Conservation (phyloP, 2,113 vertebrate species). For the Oncorhynchus nerka region DNA sequence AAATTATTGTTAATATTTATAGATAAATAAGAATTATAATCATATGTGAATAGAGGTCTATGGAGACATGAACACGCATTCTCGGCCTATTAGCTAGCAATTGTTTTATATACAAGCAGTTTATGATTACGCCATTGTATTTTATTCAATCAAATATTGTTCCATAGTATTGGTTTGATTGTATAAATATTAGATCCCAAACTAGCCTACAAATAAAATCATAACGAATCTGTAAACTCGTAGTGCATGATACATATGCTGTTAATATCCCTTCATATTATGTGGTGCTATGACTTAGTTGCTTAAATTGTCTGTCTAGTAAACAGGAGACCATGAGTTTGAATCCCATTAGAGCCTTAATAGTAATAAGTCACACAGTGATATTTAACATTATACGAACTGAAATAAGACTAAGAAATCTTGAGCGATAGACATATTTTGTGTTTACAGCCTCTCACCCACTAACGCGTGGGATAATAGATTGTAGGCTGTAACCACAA, state of each 20-base stretch:
- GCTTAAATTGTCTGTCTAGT: slow-evolving; percentile 75
- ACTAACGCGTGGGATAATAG: too few relatives aligned
- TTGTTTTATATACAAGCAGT: background rate
- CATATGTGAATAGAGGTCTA: too few relatives aligned
- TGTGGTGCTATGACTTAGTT: slow-evolving; percentile 72
- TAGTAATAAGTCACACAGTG: too few relatives aligned
- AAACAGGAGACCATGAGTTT: slow-evolving; percentile 76
- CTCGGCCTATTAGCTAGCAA: background rate
- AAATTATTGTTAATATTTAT: background rate
- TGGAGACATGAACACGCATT: background rate
- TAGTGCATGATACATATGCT: too few relatives aligned
- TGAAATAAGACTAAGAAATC: too few relatives aligned
- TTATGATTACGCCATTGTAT: background rate
- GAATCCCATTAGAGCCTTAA: slow-evolving; percentile 72
- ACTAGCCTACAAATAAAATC: too few relatives aligned
- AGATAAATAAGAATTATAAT: background rate
- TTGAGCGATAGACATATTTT: too few relatives aligned
- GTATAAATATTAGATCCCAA: too few relatives aligned
- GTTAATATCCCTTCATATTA: fast-evolving
- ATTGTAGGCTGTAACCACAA: too few relatives aligned
- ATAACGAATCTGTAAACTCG: too few relatives aligned
- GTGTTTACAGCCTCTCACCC: too few relatives aligned
- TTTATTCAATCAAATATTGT: background rate
- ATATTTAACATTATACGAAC: too few relatives aligned
- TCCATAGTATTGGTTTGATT: background rate